Base-by-base conservation (phyloP, 1,140 invertebrate species). In the Caenorhabditis inopinata region DNA sequence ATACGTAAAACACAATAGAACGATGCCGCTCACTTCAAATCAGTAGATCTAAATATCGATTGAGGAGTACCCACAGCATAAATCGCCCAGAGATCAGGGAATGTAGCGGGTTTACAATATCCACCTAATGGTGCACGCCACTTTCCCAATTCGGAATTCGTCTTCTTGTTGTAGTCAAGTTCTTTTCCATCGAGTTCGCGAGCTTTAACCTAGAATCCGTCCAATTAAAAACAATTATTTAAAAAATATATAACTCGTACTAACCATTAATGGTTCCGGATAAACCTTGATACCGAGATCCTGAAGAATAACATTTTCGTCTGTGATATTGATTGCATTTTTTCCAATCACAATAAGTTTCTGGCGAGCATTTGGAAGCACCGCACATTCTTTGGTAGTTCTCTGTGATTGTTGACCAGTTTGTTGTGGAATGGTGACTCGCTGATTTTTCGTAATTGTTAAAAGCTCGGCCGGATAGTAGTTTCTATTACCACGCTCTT, bases 351-450 rank as follows among this genome's bases (percentile, higher is more conserved):
- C 25, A 14, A 73, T 77, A 3, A 51, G 18, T 27, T 27, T 42
- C 42, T 78, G 49, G 5, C 80, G 49, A 14, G 49, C 62, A 45
- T 49, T 42, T 12, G 80, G 80, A 32, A 74, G 74, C 29, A 77
- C 68, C 6, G 80, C 80, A 25, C 79, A 74, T 21, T 74, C 80
- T 75, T 82, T 77, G 46, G 78, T 83, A 4, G 78, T 82, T 25
- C 68, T 78, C 35, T 82, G 74, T 23, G 42, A 77, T 51, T 83
- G 82, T n/a, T 74, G 35, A 4, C 82, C n/a, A 14, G 82, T 83
- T 42, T 83, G 82, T 25, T 83, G 79, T 16, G 49, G 58, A 23
- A 82, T 78, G 7, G 82, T 76, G 1, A 83, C 82, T 12, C 82
- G 80, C 18, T 82, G 74, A 42, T 78, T 78, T 25, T 42, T 42